phyloP scores from a whole-genome alignment of 2,113 vertebrate species.

The Psophia crepitans region DNA sequence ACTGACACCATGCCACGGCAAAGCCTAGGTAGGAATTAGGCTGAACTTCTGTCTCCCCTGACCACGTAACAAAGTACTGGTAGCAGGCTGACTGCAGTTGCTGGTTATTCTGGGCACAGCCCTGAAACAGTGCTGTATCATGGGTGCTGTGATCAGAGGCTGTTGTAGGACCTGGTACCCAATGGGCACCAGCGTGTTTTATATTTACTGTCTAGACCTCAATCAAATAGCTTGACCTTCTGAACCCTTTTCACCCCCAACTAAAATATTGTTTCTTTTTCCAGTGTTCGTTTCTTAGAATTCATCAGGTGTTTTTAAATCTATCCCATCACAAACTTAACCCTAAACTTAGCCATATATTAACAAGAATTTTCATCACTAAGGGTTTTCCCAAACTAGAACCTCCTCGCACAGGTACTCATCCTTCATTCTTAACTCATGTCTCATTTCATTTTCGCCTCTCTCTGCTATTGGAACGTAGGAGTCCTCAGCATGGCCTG shows the following conservation, averaged over 20 bases:
- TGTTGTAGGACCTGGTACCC: not conserved
- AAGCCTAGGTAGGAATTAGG: not conserved
- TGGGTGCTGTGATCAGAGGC: not conserved
- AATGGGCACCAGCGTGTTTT: not conserved
- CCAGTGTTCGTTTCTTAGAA: not conserved
- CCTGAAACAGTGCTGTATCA: not conserved
- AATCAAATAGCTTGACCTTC: not conserved
- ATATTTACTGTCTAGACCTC: not conserved
- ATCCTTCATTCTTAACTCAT: not conserved
- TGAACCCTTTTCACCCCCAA: not conserved
- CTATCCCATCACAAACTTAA: not conserved
- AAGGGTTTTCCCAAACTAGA: not conserved
- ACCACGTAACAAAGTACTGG: not conserved
- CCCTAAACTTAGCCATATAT: not conserved
- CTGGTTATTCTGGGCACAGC: not conserved
- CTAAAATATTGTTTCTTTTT: not conserved
- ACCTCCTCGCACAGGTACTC: not conserved
- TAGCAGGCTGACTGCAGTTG: not conserved
- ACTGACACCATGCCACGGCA: not conserved
- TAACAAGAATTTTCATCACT: not conserved
- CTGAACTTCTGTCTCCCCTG: not conserved
- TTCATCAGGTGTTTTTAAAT: not conserved
- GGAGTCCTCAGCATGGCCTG: not conserved
- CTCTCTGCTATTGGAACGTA: not conserved
- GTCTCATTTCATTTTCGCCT: not conserved